Base-by-base conservation (phyloP, 2,888 invertebrate species). In the Digitonthophagus gazella region DNA sequence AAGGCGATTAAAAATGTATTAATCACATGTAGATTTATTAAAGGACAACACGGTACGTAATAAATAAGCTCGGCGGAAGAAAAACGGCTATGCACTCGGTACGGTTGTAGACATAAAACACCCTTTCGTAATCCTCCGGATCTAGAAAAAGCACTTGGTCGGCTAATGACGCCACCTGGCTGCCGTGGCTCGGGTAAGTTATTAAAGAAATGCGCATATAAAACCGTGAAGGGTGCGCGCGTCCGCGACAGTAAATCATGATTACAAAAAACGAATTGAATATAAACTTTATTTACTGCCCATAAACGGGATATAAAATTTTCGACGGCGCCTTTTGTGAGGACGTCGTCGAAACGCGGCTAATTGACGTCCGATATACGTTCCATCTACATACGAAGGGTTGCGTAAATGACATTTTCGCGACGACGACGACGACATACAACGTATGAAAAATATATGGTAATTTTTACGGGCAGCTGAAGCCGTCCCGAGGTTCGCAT, bases 271-370 rank as follows among this genome's bases (percentile, higher is more conserved):
- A 61, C 61, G 61, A 61, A 61, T 61, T 61, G 61, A 61, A 61
- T 61, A 61, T 61, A 61, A 61, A 61, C 20, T n/a, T 61, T 61
- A 61, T 61, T 61, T 61, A 61, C 61, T 18, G 20, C n/a, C 19
- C 20, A 19, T 19, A 19, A 18, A 61, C 61, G 61, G 18, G 61
- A 61, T 15, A 61, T 44, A 44, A 44, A 44, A 44, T 44, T 44
- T 44, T 44, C 28, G 28, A 44, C 28, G 28, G 28, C 28, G 28
- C 28, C 28, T 44, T 44, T 44, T 44, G 28, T 44, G 28, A 44
- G 11, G 28, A 44, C 28, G 28, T 44, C 28, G 28, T 44, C 28
- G 28, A 44, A 11, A 44, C 28, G 28, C 11, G 11, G 11, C 28
- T 44, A 44, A 44, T 44, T 44, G 28, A 44, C 28, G 28, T 44